phyloP scores from a whole-genome alignment of 2,888 invertebrate species.

The Amitus sp. region DNA sequence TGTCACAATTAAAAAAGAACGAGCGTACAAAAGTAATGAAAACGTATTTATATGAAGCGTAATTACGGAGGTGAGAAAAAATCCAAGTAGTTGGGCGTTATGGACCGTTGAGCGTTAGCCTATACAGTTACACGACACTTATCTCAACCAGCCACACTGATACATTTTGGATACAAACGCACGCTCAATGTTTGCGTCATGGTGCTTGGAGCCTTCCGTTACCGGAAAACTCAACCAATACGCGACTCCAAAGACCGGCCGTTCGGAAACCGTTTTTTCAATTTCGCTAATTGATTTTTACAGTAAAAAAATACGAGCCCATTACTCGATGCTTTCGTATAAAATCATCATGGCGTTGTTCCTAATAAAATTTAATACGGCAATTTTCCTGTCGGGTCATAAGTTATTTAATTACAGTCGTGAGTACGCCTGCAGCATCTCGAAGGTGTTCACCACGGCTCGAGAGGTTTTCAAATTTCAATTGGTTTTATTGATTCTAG shows the following conservation, averaged over 20 bases:
- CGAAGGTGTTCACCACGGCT: neutral
- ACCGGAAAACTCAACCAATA: slow-evolving; percentile 9
- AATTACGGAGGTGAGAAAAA: slow-evolving; percentile 20
- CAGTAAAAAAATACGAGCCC: neutral
- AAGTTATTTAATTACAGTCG: slow-evolving; percentile 1
- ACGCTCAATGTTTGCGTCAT: slow-evolving; percentile 14
- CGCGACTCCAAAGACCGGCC: slow-evolving; percentile 6
- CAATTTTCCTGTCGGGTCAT: neutral
- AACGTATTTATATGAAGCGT: no score
- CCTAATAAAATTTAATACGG: neutral
- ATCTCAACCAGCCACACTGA: slow-evolving; percentile 25
- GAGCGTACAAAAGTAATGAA: no score
- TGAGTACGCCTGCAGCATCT: no score
- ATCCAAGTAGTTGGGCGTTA: slow-evolving; percentile 19
- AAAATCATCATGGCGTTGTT: neutral
- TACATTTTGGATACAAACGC: slow-evolving; percentile 25
- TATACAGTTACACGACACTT: slow-evolving; percentile 32
- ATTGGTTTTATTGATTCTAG: no score
- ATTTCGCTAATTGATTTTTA: slow-evolving; percentile 2
- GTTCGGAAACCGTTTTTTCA: slow-evolving; percentile 8
- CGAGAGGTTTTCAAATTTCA: neutral
- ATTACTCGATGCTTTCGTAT: neutral
- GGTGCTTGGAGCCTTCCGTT: slow-evolving; percentile 18
- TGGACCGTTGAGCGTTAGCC: slow-evolving; percentile 26
- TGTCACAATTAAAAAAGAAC: no score